Evolutionary conservation across 1,140 invertebrate species (phyloP).

Genomic region (Drosophila melanica): DNA sequence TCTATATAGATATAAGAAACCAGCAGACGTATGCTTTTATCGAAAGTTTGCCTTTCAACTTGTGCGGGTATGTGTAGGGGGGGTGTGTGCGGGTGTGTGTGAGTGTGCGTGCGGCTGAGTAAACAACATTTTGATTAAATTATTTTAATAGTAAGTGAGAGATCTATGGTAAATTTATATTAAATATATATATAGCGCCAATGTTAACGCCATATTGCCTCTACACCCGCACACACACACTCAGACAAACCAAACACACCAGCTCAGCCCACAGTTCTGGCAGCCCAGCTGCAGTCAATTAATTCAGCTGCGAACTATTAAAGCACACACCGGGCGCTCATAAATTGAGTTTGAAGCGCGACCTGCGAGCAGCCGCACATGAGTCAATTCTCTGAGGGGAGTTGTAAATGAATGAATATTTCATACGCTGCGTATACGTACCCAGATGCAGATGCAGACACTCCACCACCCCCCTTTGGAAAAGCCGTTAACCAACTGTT

Average conservation of each 20-base stretch:
- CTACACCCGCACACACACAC: constrained; percentile 6
- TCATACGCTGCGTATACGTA: constrained; percentile 65
- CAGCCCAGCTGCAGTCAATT: constrained; percentile 64
- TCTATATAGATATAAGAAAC: constrained; percentile 60
- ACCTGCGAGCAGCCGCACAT: constrained; percentile 48
- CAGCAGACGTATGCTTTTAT: constrained; percentile 52
- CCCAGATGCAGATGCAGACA: constrained; percentile 65
- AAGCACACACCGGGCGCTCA: constrained; percentile 80
- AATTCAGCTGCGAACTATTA: constrained; percentile 81
- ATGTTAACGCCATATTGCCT: background rate
- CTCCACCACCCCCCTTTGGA: constrained; percentile 12
- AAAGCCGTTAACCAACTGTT: constrained; percentile 53
- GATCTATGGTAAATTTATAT: too few species aligned
- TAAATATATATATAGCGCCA: constrained; percentile 47
- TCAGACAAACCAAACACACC: background rate
- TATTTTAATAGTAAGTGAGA: constrained; percentile 76
- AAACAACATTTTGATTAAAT: constrained; percentile 80
- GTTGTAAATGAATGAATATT: constrained; percentile 81
- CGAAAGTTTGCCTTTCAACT: constrained; percentile 56
- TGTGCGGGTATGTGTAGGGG: constrained; percentile 14
- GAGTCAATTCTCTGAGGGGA: constrained; percentile 74
- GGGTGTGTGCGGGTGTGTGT: constrained; percentile 6
- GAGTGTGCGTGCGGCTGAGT: constrained; percentile 16
- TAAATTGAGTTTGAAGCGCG: constrained; percentile 66
- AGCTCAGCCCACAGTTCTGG: background rate